A percentile compares a stretch with the other conserved stretches of the same genome.
Evolutionary conservation across 2,113 vertebrate genomes (phyloP).

Genomic region (Panurus biarmicus): DNA sequence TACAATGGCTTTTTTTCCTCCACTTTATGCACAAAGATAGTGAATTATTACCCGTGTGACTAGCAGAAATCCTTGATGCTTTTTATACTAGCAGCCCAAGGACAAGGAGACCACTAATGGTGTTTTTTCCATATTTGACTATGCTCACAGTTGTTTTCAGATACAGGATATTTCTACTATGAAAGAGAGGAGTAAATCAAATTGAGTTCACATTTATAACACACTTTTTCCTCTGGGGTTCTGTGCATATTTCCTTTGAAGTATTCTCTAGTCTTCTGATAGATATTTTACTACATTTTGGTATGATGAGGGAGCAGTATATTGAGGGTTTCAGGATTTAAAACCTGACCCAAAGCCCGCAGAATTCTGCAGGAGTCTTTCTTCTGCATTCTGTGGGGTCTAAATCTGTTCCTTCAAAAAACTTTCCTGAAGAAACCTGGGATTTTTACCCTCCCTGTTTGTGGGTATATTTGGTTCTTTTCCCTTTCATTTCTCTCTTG

Average conservation of each 20-base stretch:
- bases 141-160: not conserved
- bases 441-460: not conserved
- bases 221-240: not conserved
- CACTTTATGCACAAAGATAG: not conserved
- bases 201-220: not conserved
- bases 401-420: not conserved
- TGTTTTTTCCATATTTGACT: not conserved
- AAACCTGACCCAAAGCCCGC: not conserved
- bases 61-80: not conserved
- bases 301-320: not conserved
- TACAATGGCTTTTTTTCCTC: not conserved
- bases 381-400: not conserved
- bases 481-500: not conserved
- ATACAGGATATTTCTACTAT: not conserved
- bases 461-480: not conserved
- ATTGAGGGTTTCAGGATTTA: not conserved
- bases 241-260: not conserved
- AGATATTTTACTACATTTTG: not conserved
- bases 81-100: not conserved
- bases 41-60: not conserved
- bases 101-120: not conserved
- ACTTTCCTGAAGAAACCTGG: not conserved
- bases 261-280: not conserved
- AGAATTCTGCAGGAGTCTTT: not conserved
- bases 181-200: conserved; percentile 16